Percentiles rank a stretch among this genome's conserved stretches.
Conservation (phyloP, 2,113 vertebrate species). For the Dicrurus megarhynchus region DNA sequence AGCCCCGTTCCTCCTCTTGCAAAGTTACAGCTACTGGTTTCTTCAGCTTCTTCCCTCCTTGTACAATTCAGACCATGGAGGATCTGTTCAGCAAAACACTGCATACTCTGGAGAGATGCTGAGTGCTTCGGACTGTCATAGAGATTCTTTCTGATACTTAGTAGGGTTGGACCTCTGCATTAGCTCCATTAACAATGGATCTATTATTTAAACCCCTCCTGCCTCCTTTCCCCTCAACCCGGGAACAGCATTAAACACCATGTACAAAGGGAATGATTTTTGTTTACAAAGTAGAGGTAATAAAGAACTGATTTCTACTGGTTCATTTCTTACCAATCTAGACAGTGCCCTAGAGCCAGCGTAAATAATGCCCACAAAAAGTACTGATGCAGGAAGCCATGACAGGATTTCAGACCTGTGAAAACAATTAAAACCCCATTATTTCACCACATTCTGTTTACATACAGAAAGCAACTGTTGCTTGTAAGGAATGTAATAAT, state of each 20-base stretch:
- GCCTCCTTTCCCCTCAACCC: not conserved
- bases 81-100: not conserved
- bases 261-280: not conserved
- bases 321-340: slow-evolving; percentile 78
- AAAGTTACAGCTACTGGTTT: not conserved
- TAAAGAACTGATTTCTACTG: not conserved
- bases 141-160: not conserved
- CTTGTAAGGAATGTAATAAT: not conserved
- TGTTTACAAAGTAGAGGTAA: not conserved
- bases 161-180: not conserved
- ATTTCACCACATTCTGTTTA: not conserved
- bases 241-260: not conserved
- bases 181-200: not conserved
- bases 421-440: slow-evolving; percentile 6
- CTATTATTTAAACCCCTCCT: not conserved
- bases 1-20: not conserved
- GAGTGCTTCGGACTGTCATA: not conserved
- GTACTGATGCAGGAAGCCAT: slow-evolving; percentile 87
- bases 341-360: slow-evolving; percentile 91
- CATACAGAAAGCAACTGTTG: not conserved
- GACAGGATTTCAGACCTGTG: slow-evolving; percentile 80
- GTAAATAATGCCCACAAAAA: slow-evolving; percentile 93
- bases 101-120: not conserved
- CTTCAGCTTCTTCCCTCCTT: not conserved
- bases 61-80: not conserved